These are phyloP conservation scores for Leucozona laternaria DNA, from an alignment of 2,888 invertebrate species.

Conservation along the genomic window DNA sequence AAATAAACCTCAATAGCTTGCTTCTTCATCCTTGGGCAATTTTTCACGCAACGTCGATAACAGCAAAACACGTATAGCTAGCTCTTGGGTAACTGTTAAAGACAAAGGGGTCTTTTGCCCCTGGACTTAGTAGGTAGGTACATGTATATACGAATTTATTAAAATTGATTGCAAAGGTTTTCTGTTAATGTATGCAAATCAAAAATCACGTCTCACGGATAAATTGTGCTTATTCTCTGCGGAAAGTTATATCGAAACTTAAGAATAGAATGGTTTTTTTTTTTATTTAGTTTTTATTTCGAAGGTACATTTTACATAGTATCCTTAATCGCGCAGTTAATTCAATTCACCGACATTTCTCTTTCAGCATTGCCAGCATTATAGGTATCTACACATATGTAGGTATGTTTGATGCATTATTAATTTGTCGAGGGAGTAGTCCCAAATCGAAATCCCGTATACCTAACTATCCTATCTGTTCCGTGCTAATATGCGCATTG, in stretches of 20 bases:
- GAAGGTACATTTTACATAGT: background rate
- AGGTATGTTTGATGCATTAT: background rate
- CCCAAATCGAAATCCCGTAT: background rate
- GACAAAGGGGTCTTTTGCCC: background rate
- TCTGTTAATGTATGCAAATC: background rate
- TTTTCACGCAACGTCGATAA: slow-evolving; percentile 16
- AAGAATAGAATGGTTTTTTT: background rate
- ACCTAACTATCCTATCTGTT: background rate
- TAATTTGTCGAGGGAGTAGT: background rate
- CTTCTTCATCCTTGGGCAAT: slow-evolving; percentile 10
- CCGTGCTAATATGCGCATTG: background rate
- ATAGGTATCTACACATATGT: no score
- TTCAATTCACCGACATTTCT: background rate
- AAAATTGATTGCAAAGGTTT: slow-evolving; percentile 40
- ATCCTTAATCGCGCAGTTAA: background rate
- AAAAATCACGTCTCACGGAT: slow-evolving; percentile 33
- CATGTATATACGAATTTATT: slow-evolving; percentile 30
- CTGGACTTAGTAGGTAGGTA: background rate
- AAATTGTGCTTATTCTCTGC: slow-evolving; percentile 15
- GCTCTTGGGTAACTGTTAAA: background rate
- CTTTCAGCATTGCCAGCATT: background rate
- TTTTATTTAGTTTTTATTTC: background rate
- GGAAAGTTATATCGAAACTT: background rate
- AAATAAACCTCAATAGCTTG: background rate
- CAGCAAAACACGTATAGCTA: background rate